These are phyloP conservation scores for Equus przewalskii DNA, from an alignment of 2,113 vertebrate species.

Conservation along the genomic window DNA sequence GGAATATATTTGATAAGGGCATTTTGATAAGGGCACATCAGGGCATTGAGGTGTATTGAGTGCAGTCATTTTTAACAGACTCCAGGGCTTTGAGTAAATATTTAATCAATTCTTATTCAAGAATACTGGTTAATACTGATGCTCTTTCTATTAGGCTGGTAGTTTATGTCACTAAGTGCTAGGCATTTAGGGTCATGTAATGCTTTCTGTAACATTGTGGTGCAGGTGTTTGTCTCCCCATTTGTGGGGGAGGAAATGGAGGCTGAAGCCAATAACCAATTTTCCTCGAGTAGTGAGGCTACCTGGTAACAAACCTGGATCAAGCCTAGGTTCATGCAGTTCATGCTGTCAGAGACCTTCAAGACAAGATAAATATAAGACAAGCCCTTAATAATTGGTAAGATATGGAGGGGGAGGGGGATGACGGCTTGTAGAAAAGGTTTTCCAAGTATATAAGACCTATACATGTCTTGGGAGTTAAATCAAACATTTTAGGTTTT, in stretches of 20 bases:
- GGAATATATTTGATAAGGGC: neutral
- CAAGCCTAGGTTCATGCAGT: accelerated
- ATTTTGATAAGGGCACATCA: too few relatives aligned
- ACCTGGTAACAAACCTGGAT: too few relatives aligned
- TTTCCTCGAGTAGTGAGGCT: neutral
- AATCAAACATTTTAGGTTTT: neutral
- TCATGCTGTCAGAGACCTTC: neutral
- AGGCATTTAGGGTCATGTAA: too few relatives aligned
- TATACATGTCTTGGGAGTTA: accelerated
- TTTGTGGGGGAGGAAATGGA: too few relatives aligned
- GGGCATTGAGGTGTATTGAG: too few relatives aligned
- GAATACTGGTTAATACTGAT: neutral
- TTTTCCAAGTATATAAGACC: neutral
- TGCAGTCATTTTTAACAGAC: neutral
- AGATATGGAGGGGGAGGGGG: accelerated
- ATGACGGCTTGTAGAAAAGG: too few relatives aligned
- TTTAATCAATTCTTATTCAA: neutral
- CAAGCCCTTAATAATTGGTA: too few relatives aligned
- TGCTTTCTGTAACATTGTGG: neutral
- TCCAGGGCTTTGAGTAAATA: neutral
- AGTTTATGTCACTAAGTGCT: neutral
- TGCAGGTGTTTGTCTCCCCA: neutral
- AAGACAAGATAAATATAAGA: neutral
- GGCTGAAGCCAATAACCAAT: neutral
- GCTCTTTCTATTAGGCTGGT: neutral